Conservation (phyloP, 2,888 invertebrate species). For the Erebia aethiops region DNA sequence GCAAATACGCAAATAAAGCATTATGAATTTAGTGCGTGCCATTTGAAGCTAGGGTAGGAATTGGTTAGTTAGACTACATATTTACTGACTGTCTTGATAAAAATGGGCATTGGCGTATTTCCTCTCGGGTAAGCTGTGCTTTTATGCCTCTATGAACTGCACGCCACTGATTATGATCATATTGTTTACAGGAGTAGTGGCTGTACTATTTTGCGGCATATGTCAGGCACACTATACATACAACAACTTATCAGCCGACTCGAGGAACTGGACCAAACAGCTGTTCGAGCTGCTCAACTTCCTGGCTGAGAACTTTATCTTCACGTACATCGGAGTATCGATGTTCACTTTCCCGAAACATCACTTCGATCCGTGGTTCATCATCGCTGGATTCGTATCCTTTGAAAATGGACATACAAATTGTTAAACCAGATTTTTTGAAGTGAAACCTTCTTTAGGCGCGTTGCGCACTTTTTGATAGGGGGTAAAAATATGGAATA, state of each 20-base stretch:
- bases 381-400: slow-evolving; percentile 97
- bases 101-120: no score
- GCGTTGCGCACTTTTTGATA: no score
- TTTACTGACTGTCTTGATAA: no score
- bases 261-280: slow-evolving; percentile 93
- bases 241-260: slow-evolving; percentile 95
- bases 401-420: slow-evolving; percentile 64
- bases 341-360: slow-evolving; percentile 99
- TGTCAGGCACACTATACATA: slow-evolving; percentile 99
- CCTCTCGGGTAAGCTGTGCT: no score
- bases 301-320: slow-evolving; percentile 98
- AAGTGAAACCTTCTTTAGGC: no score
- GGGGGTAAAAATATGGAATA: no score
- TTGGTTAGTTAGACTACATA: no score
- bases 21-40: no score
- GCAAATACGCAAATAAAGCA: no score
- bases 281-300: slow-evolving; percentile 97
- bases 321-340: slow-evolving; percentile 98
- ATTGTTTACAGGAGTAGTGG: slow-evolving; percentile 90
- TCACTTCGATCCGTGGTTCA: slow-evolving; percentile 96
- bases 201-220: slow-evolving; percentile 98
- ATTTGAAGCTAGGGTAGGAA: no score
- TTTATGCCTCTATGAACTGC: no score
- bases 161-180: neutral
- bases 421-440: neutral